Percentiles rank a stretch among this genome's conserved stretches.
phyloP scores from a whole-genome alignment of 2,113 vertebrate species.

The Tinamus guttatus region DNA sequence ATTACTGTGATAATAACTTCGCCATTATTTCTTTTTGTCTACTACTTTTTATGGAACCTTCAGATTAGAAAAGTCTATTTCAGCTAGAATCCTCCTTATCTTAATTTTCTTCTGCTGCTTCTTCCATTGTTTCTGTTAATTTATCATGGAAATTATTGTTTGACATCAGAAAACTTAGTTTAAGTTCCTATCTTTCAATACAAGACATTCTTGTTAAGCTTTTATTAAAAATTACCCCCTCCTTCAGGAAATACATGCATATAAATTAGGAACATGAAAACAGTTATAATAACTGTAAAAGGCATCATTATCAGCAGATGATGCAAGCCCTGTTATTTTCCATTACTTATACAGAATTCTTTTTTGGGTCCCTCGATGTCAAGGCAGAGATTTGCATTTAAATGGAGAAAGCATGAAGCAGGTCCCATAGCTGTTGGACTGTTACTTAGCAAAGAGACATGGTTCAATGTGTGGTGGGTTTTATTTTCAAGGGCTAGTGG shows the following conservation, averaged over 20 bases:
- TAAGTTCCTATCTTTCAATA: not conserved
- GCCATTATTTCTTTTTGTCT: not conserved
- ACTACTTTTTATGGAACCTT: not conserved
- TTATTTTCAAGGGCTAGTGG: not conserved
- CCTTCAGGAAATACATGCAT: not conserved
- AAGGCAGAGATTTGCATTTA: conserved; percentile 17
- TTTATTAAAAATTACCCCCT: not conserved
- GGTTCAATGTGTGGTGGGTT: not conserved
- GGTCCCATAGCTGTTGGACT: not conserved
- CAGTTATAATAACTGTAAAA: not conserved
- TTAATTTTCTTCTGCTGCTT: not conserved
- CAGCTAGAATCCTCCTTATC: not conserved
- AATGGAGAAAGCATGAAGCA: not conserved
- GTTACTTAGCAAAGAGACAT: not conserved
- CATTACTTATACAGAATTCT: not conserved
- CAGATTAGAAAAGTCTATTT: not conserved
- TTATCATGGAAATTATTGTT: not conserved
- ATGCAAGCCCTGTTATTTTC: not conserved
- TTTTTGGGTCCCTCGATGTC: not conserved
- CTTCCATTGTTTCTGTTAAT: not conserved
- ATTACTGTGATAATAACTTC: not conserved
- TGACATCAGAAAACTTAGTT: not conserved
- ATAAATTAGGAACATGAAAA: not conserved
- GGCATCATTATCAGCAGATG: not conserved
- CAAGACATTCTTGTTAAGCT: not conserved